A percentile compares a stretch with the other conserved stretches of the same genome.
Conservation (phyloP, 2,888 invertebrate genomes). For the Carterocephalus palaemon region DNA sequence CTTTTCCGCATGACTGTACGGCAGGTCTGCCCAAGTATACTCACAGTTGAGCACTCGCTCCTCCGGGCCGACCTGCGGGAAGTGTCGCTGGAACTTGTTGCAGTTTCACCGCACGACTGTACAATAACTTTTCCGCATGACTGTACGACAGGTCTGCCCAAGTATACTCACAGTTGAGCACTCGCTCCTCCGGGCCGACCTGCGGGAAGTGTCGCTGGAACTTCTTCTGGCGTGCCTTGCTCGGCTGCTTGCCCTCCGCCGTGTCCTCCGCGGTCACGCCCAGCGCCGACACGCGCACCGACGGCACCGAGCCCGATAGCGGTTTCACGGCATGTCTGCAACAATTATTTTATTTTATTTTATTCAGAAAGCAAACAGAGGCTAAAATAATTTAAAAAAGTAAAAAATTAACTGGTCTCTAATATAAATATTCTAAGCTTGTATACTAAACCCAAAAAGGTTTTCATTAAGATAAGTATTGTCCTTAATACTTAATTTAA, state of each 20-base stretch:
- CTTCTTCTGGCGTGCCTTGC: conserved; percentile 90
- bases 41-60: conserved; percentile 92
- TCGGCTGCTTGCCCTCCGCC: conserved; percentile 75
- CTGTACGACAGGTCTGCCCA: no score
- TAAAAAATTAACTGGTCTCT: no score
- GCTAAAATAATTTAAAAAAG: no score
- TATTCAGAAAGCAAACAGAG: no score
- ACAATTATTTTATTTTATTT: no score
- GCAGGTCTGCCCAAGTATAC: no score
- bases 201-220: conserved; percentile 92
- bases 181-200: conserved; percentile 89
- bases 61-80: conserved; percentile 89
- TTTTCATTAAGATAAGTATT: no score
- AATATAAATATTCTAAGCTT: no score
- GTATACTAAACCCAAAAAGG: no score
- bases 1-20: no score
- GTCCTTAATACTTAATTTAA: no score
- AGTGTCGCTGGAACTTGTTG: conserved; percentile 93
- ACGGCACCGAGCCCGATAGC: conserved; percentile 77
- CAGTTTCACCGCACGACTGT: conserved; percentile 79
- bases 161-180: conserved; percentile 88
- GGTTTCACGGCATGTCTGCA: conserved; percentile 80
- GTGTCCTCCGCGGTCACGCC: conserved; percentile 53
- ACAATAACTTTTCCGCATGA: no score
- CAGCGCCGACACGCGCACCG: conserved; percentile 49